Conservation (phyloP, 2,888 invertebrate genomes). For the Stictocephala bisonia region DNA sequence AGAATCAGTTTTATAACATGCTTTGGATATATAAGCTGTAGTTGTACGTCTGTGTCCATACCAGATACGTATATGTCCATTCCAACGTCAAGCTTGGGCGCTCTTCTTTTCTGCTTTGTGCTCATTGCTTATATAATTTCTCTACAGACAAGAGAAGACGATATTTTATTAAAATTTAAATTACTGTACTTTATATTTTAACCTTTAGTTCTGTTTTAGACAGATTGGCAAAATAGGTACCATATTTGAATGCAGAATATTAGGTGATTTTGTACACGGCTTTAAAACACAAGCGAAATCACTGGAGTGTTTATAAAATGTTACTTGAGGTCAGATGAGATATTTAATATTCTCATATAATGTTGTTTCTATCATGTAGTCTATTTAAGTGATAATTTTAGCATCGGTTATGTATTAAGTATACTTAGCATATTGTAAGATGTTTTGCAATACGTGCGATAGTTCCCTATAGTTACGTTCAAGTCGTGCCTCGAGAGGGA, state of each 20-base stretch:
- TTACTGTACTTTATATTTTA: too few species aligned
- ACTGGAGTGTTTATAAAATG: constrained; percentile 16
- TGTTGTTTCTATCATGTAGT: constrained; percentile 33
- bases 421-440: constrained; percentile 18
- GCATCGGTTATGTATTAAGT: constrained; percentile 2
- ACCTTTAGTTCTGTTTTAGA: too few species aligned
- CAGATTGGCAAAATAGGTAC: too few species aligned
- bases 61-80: constrained; percentile 25
- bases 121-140: neutral
- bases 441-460: neutral
- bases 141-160: neutral
- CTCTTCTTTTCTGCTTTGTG: constrained; percentile 22
- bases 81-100: constrained; percentile 12
- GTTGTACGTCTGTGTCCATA: constrained; percentile 33
- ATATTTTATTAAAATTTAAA: too few species aligned
- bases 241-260: too few species aligned
- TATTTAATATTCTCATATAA: constrained; percentile 18
- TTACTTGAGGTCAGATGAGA: neutral
- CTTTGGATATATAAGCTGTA: constrained; percentile 36
- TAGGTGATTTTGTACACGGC: constrained; percentile 23
- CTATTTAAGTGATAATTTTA: constrained; percentile 33
- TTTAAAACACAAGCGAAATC: constrained; percentile 12
- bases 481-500: constrained; percentile 26
- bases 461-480: constrained; percentile 36
- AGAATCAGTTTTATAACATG: neutral